phyloP scores from a whole-genome alignment of 2,888 invertebrate genomes.

The Luperina testacea region DNA sequence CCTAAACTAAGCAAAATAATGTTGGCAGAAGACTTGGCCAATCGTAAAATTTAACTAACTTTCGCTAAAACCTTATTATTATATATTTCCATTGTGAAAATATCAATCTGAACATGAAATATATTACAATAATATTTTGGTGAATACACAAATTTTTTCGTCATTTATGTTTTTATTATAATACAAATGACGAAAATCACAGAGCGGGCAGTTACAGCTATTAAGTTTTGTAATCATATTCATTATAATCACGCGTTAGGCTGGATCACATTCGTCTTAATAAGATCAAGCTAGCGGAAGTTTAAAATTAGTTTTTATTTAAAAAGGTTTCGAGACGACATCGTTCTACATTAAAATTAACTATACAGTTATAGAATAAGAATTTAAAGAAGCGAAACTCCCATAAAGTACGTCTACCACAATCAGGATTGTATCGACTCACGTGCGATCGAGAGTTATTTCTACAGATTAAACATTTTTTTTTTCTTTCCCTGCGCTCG shows the following conservation, averaged over 20 bases:
- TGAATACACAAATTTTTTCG: slow-evolving; percentile 19
- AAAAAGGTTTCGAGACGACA: background rate
- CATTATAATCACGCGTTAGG: background rate
- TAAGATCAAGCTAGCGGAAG: slow-evolving; percentile 20
- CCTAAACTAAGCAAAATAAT: slow-evolving; percentile 50
- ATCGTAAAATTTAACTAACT: slow-evolving; percentile 17
- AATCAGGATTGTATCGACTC: background rate
- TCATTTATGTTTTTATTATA: background rate
- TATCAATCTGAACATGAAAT: slow-evolving; percentile 27
- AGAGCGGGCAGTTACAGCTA: slow-evolving; percentile 18
- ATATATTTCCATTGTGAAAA: slow-evolving; percentile 32
- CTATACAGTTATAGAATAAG: slow-evolving; percentile 1
- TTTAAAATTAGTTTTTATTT: background rate
- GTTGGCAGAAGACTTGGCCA: slow-evolving; percentile 52
- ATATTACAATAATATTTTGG: slow-evolving; percentile 38
- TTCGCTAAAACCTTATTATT: slow-evolving; percentile 50
- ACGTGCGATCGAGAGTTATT: background rate
- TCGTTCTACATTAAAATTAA: background rate
- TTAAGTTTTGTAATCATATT: slow-evolving; percentile 8
- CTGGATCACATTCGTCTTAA: slow-evolving; percentile 20
- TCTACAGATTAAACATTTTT: background rate
- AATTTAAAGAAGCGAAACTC: slow-evolving; percentile 16
- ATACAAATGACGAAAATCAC: slow-evolving; percentile 39
- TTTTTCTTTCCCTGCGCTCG: background rate
- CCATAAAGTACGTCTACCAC: background rate